Base-by-base conservation (phyloP, 2,888 invertebrate species). In the Agrochola litura region DNA sequence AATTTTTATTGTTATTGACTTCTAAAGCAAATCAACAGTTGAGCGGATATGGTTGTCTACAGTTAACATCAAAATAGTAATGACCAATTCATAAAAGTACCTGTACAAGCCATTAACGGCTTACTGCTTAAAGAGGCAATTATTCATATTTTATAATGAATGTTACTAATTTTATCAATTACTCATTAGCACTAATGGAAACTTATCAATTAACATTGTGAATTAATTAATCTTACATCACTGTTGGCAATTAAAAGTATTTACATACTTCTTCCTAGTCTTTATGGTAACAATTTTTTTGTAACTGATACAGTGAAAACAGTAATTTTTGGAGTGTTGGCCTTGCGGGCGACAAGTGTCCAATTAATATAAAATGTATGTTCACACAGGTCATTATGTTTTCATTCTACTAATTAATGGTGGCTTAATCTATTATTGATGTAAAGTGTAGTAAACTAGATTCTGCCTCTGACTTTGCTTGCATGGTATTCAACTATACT, bases 311-410 rank as follows among this genome's bases (percentile, higher is more conserved):
- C 58, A 46, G 19, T 56, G 25, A 52, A 58, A 65, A 73, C 58
- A 65, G 58, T 37, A 1, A n/a, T 1, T 52, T 65, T 73, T 65
- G 22, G 30, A 52, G 25, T 46, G 14, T 41, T 49, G 60, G 8
- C 75, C 54, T 78, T 65, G 79, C 2, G 6, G 14, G 75, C 74
- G 74, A 74, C 81, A 81, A 66, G 81, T 81, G 65, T 46, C 25
- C 46, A 49, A 79, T 66, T 66, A 74, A 54, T 61, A 46, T 81
- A 41, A 81, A 66, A 66, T 41, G 60, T 54, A 10, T 74, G n/a
- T 74, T 74, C 37, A 73, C 37, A 52, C 8, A 0, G 52, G 41
- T 43, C 0, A 25, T 46, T 37, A 65, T 41, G 14, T 41, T 71
- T 64, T 22, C 25, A 19, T 73, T 73, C 4, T 30, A 43, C 22